Evolutionary conservation across 2,113 vertebrate species (phyloP), one percentile per base, ranked within the genome.

Genomic region (Otolemur garnettii): DNA sequence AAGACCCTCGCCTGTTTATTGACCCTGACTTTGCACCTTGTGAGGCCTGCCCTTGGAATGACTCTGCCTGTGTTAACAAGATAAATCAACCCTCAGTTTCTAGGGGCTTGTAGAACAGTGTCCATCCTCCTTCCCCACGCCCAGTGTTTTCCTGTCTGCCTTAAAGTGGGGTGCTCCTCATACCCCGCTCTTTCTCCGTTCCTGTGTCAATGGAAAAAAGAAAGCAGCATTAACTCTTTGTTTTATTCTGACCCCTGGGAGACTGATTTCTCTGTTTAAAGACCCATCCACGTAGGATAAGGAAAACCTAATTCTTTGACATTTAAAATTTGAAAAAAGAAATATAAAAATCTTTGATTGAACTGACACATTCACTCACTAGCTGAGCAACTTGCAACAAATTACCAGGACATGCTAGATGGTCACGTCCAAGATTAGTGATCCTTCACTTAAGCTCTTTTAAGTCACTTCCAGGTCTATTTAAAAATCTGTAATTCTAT

Each of bases 381-480:
- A 80, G n/a, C 66, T 50, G 19, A 94, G 35, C 75, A 82, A 75
- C 42, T 33, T 9, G 7, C 53, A 75, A 60, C 15, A 5, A 69
- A 33, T 84, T 45, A 26, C 74, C 28, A 53, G 64, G 75, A 90
- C 77, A 53, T 33, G 62, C 7, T 64, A 87, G 91, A 90, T 30
- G 38, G 91, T 87, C 66, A n/a, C 79, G 94, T 90, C 92, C 66
- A 95, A 91, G 85, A 89, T 78, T 50, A 86, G 74, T n/a, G 90
- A 94, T 72, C 79, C 79, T 86, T 71, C 6, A 7, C 22, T 45
- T 87, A 93, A 93, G 30, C 78, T 81, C 78, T 50, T 82, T 69
- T 59, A 87, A 84, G 75, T 96, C 83, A 55, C 21, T 96, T 96
- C 93, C 91, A 96, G 92, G 50, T 97, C 92, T 97, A 94, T 97